These are phyloP conservation scores for Neodiprion fabricii DNA, from an alignment of 1,140 invertebrate genomes.

Conservation along the genomic window DNA sequence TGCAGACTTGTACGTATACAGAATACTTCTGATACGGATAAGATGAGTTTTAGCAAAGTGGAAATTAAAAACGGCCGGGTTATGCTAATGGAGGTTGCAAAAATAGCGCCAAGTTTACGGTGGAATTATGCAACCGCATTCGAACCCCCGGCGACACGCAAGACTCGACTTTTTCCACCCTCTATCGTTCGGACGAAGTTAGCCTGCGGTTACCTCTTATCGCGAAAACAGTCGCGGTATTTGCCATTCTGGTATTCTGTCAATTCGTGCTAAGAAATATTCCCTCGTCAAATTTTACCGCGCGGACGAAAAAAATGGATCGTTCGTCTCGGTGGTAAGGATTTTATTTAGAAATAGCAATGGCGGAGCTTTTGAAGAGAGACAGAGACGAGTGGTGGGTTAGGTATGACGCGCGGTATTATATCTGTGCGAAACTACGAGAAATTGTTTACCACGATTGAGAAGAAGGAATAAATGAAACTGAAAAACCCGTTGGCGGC, in stretches of 20 bases:
- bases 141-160: neutral
- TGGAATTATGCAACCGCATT: conserved; percentile 1
- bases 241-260: neutral
- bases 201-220: neutral
- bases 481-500: neutral
- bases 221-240: conserved; percentile 3
- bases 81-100: neutral
- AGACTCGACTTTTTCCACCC: neutral
- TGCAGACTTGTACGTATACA: too few relatives aligned
- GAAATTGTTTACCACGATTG: too few relatives aligned
- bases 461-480: neutral
- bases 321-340: too few relatives aligned
- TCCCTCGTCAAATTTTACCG: neutral
- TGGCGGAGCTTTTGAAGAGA: too few relatives aligned
- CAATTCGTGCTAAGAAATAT: neutral
- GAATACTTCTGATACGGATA: too few relatives aligned
- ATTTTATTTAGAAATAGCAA: too few relatives aligned
- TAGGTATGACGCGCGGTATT: too few relatives aligned
- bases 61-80: neutral
- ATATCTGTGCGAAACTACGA: too few relatives aligned
- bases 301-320: too few relatives aligned
- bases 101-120: neutral
- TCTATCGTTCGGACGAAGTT: neutral
- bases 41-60: too few relatives aligned
- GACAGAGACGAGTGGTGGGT: too few relatives aligned